Evolutionary conservation across 1,140 invertebrate species (phyloP), one percentile per base, ranked within the genome.

Genomic region (Archegozetes longisetosus): DNA sequence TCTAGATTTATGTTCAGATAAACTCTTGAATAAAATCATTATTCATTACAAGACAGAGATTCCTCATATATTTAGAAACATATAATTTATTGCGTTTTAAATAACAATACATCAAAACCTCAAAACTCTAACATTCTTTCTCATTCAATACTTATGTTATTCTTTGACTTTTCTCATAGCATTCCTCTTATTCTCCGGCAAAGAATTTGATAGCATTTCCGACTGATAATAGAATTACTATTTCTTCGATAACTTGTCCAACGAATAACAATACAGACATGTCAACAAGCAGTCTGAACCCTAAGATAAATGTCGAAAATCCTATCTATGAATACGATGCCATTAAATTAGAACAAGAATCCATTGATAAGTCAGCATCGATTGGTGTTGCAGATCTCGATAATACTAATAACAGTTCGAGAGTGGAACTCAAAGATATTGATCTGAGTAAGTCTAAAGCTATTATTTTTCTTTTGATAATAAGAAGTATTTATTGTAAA

Each of bases 281-380:
- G 17, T n/a, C 46, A 25, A 32, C 20, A n/a, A n/a, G n/a, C n/a
- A n/a, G n/a, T n/a, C n/a, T n/a, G n/a, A n/a, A n/a, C n/a, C n/a
- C n/a, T n/a, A n/a, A n/a, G n/a, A n/a, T n/a, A n/a, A n/a, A n/a
- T n/a, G n/a, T n/a, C n/a, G n/a, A n/a, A n/a, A n/a, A n/a, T n/a
- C 13, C 23, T n/a, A 49, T 57, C n/a, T 57, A 57, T 24, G 55
- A 57, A 24, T 57, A 57, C 29, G 55, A 57, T 49, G 55, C 55
- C 13, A 1, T 57, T 9, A 57, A 57, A 40, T 57, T 57, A 14
- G 55, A 57, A 26, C 20, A 28, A 26, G 46, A 57, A 13, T 48
- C 26, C n/a, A 48, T 57, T 14, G 26, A 47, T 9, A 47, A 57
- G 23, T 25, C 46, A 49, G 55, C 55, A 14, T 57, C 55, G 4